Percentiles rank a stretch among this genome's conserved stretches.
These are phyloP conservation scores for Lanius collurio DNA, from an alignment of 2,113 vertebrate species.

Conservation along the genomic window DNA sequence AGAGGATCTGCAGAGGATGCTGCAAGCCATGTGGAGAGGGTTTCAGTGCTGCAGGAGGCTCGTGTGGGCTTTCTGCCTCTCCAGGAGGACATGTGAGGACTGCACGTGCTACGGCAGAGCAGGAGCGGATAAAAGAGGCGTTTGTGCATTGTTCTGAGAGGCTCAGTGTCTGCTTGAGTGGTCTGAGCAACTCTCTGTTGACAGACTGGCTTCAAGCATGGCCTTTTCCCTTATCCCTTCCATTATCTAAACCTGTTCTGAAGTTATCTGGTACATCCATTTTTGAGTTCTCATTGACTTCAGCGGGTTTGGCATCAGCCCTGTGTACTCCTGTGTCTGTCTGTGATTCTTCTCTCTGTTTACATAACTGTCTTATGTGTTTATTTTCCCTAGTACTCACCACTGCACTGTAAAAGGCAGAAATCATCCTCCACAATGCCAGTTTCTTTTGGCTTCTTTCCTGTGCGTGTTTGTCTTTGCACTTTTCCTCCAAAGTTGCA, in stretches of 20 bases:
- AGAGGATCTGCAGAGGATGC: background rate
- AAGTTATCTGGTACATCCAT: background rate
- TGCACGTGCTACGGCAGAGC: background rate
- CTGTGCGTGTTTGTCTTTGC: slow-evolving; percentile 14
- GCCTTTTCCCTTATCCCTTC: background rate
- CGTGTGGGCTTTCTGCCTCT: background rate
- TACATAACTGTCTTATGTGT: slow-evolving; percentile 26
- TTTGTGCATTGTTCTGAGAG: background rate
- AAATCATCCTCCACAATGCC: slow-evolving; percentile 53
- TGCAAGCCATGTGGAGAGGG: background rate
- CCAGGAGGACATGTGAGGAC: background rate
- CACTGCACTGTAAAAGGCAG: slow-evolving; percentile 32
- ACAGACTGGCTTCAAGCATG: background rate
- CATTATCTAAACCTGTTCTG: background rate
- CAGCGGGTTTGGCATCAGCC: background rate
- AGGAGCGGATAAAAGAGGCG: rapidly evolving
- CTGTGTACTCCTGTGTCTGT: background rate
- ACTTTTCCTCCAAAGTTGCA: background rate
- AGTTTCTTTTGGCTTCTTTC: slow-evolving; percentile 59
- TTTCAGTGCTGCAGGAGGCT: background rate
- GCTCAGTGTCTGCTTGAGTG: background rate
- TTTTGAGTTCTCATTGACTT: background rate
- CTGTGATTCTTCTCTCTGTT: slow-evolving; percentile 26
- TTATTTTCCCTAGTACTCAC: slow-evolving; percentile 48
- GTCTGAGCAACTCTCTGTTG: background rate